Evolutionary conservation across 2,797 vertebrate species (phyloP).

Genomic region (Syngnathus rostellatus): DNA sequence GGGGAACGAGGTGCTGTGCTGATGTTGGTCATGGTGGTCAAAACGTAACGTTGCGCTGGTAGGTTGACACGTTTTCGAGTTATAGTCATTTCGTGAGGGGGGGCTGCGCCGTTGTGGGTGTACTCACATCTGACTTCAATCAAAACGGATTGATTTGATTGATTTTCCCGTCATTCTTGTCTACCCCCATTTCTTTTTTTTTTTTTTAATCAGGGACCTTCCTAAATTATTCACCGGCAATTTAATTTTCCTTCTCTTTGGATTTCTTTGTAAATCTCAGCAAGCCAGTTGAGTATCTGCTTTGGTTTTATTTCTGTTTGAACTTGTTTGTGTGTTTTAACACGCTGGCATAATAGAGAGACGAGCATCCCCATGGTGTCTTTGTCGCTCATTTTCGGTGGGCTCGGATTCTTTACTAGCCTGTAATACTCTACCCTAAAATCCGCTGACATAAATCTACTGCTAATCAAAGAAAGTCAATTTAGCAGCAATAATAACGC

Average conservation of each 20-base stretch:
- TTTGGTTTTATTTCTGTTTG: neutral
- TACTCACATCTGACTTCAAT: neutral
- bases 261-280: neutral
- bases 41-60: too few relatives aligned
- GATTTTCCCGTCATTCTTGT: neutral
- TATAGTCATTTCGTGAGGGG: slow-evolving; percentile 9
- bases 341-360: neutral
- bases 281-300: neutral
- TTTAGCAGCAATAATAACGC: neutral
- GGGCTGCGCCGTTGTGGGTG: too few relatives aligned
- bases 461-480: neutral
- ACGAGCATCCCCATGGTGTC: neutral
- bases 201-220: neutral
- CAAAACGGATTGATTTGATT: neutral
- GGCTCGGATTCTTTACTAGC: neutral
- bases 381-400: neutral
- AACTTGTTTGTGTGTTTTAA: neutral
- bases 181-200: neutral
- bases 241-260: neutral
- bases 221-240: neutral
- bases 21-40: too few relatives aligned
- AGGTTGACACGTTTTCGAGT: too few relatives aligned
- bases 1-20: too few relatives aligned
- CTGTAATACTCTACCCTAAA: neutral
- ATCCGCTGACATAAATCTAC: neutral